Conservation (phyloP, 1,140 invertebrate species). For the Diploscapter pachys region DNA sequence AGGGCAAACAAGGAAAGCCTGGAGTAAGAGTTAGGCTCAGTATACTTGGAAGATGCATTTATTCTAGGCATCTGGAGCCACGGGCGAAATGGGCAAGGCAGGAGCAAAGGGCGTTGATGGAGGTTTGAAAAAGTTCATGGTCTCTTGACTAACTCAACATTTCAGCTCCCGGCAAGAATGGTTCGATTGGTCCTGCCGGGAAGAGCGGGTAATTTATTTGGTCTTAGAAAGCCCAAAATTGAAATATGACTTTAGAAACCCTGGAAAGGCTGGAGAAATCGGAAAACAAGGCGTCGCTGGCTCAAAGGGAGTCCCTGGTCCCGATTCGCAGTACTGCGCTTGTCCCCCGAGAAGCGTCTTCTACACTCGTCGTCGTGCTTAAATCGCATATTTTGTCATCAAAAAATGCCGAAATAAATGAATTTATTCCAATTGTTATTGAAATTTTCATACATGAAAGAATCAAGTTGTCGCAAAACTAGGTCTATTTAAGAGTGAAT, state of each 20-base stretch:
- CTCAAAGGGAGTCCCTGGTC: conserved; percentile 8
- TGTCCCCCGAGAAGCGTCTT: conserved; percentile 21
- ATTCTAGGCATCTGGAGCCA: conserved; percentile 14
- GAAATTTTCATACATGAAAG: no score
- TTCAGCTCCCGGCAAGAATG: conserved; percentile 11
- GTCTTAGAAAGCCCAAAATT: not conserved
- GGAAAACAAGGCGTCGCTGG: conserved; percentile 2
- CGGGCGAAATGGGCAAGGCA: conserved; percentile 9
- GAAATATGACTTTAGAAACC: not conserved
- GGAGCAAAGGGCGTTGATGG: conserved; percentile 10
- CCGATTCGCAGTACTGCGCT: conserved; percentile 21
- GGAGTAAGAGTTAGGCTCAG: conserved; percentile 3
- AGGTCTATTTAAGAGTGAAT: no score
- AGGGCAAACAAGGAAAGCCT: not conserved
- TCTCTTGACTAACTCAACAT: no score
- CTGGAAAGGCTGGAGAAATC: conserved; percentile 5
- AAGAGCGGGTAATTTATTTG: not conserved
- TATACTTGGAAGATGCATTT: conserved; percentile 6
- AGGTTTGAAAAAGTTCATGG: no score
- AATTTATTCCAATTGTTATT: no score
- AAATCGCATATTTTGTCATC: no score
- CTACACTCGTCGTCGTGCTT: not conserved
- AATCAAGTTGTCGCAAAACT: no score
- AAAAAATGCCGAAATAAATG: no score
- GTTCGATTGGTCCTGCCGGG: conserved; percentile 11